phyloP scores from a whole-genome alignment of 2,888 invertebrate species.

The Dryococelus australis region DNA sequence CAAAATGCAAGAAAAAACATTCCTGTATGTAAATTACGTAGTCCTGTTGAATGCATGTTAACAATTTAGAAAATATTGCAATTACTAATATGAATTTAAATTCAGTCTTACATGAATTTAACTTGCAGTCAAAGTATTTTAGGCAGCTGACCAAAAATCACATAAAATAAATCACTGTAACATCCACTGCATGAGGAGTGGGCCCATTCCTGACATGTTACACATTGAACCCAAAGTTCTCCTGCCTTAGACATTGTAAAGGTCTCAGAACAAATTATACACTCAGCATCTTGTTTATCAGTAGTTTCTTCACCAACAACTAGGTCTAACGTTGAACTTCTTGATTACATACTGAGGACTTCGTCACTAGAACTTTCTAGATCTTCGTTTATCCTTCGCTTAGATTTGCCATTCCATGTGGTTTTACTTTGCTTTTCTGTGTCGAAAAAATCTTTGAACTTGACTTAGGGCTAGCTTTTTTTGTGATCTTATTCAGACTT shows the following conservation, averaged over 20 bases:
- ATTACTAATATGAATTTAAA: not conserved
- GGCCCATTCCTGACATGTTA: slow-evolving; percentile 13
- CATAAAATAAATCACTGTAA: not conserved
- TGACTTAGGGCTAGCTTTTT: too few species aligned
- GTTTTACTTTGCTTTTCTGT: not conserved
- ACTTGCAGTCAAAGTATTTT: too few species aligned
- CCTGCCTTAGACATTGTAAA: slow-evolving; percentile 6
- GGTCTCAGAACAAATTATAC: not conserved
- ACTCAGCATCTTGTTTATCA: slow-evolving; percentile 21
- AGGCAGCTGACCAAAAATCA: too few species aligned
- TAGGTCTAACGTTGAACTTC: not conserved
- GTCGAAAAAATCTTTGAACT: not conserved
- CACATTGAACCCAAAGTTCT: slow-evolving; percentile 28
- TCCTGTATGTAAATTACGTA: too few species aligned
- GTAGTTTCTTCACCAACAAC: not conserved
- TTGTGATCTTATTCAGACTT: not conserved
- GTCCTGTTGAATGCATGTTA: too few species aligned
- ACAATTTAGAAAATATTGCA: too few species aligned
- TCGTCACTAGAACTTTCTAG: not conserved
- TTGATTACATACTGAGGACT: not conserved
- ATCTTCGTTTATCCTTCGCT: not conserved
- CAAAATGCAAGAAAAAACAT: too few species aligned
- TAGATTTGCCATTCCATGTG: not conserved
- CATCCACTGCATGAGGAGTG: slow-evolving; percentile 1
- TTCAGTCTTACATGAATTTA: not conserved